Conservation (phyloP, 2,797 vertebrate species). For the Otus scops region DNA sequence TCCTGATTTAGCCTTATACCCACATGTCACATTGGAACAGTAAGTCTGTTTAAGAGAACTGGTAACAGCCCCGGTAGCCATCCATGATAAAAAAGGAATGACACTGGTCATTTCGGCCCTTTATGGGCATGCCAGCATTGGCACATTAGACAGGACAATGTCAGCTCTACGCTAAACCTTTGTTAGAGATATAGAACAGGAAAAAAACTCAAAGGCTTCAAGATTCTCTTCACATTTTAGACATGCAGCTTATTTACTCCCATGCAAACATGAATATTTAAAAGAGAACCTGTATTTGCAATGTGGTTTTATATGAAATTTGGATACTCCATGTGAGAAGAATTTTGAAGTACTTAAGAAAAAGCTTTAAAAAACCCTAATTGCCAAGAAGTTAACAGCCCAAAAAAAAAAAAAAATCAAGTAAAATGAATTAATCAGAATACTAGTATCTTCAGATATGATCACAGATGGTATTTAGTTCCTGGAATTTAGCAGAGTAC, state of each 20-base stretch:
- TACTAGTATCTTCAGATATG: background rate
- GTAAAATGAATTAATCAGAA: background rate
- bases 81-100: background rate
- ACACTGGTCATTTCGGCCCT: background rate
- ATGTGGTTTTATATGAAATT: background rate
- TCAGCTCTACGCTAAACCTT: background rate
- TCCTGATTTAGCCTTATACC: background rate
- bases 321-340: background rate
- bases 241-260: background rate
- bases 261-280: background rate
- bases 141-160: background rate
- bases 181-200: background rate
- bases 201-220: background rate
- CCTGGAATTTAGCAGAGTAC: background rate
- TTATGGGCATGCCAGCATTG: background rate
- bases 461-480: background rate
- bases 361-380: background rate
- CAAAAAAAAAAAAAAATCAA: background rate
- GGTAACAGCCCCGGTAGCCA: background rate
- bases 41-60: background rate
- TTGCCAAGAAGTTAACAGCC: background rate
- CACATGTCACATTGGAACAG: background rate
- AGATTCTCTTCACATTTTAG: background rate
- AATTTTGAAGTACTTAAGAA: background rate
- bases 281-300: background rate